phyloP scores from a whole-genome alignment of 2,888 invertebrate species.

The Ophonus ardosiacus region DNA sequence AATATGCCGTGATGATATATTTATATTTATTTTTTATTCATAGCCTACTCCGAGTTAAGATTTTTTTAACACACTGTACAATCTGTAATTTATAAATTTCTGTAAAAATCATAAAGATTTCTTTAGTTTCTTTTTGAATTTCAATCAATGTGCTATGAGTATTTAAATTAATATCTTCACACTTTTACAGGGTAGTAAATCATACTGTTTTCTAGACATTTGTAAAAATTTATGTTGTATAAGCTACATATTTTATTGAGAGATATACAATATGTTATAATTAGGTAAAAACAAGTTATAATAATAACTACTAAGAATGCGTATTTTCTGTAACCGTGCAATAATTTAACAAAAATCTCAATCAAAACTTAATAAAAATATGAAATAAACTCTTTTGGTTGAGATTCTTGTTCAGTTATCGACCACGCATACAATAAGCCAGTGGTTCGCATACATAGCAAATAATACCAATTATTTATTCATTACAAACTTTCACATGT shows the following conservation, averaged over 20 bases:
- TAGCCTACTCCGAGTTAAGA: too few species aligned
- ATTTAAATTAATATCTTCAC: too few species aligned
- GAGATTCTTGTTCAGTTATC: background rate
- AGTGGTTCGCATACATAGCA: slow-evolving; percentile 19
- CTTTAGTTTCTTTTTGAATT: too few species aligned
- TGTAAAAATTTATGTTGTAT: background rate
- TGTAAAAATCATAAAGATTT: too few species aligned
- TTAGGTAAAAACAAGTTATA: background rate
- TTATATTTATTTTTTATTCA: too few species aligned
- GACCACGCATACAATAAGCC: background rate
- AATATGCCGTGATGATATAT: too few species aligned
- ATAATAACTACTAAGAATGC: background rate
- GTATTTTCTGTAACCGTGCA: background rate
- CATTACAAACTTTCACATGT: background rate
- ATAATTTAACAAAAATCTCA: background rate
- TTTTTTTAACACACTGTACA: too few species aligned
- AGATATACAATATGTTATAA: background rate
- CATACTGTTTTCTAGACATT: too few species aligned
- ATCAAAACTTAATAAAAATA: background rate
- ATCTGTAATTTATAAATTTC: too few species aligned
- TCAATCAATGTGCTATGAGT: too few species aligned
- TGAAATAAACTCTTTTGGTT: background rate
- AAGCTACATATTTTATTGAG: background rate
- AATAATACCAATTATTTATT: slow-evolving; percentile 17
- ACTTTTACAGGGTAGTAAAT: too few species aligned